Evolutionary conservation across 2,888 invertebrate species (phyloP).

Genomic region (Hemicrepidius hirtus): DNA sequence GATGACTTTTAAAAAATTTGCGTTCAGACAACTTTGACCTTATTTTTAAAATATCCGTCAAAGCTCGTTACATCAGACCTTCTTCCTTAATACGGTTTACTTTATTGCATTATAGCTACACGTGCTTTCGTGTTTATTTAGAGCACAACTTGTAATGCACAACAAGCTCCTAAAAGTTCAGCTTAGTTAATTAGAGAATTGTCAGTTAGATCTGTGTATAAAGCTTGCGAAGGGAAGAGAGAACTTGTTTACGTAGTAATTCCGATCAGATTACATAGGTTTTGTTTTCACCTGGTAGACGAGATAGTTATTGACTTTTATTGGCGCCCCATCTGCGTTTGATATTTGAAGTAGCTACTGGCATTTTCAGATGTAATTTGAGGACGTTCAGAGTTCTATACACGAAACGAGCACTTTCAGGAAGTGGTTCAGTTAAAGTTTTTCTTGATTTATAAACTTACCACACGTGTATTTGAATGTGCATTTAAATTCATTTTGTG

Average conservation of each 20-base stretch:
- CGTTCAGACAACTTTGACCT: too few relatives aligned
- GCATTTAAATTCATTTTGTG: too few relatives aligned
- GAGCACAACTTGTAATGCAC: neutral
- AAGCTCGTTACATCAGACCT: too few relatives aligned
- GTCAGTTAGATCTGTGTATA: conserved; percentile 8
- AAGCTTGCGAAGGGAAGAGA: conserved; percentile 2
- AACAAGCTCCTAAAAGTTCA: neutral
- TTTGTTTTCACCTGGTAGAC: neutral
- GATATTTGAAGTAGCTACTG: conserved; percentile 11
- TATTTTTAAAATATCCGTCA: too few relatives aligned
- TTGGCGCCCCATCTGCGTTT: neutral
- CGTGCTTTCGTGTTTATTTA: conserved; percentile 16
- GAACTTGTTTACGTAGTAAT: conserved; percentile 7
- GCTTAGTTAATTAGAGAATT: conserved; percentile 4
- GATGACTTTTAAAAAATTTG: too few relatives aligned
- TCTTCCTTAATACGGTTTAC: neutral
- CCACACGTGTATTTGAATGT: too few relatives aligned
- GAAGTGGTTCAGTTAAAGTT: too few relatives aligned
- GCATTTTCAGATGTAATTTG: neutral
- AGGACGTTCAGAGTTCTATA: too few relatives aligned
- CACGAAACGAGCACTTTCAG: too few relatives aligned
- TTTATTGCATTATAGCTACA: conserved; percentile 6
- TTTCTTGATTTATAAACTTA: too few relatives aligned
- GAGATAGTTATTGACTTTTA: neutral
- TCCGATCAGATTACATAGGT: neutral